These are phyloP conservation scores for Lampris megalopsis DNA, from an alignment of 2,113 vertebrate genomes.

Conservation along the genomic window DNA sequence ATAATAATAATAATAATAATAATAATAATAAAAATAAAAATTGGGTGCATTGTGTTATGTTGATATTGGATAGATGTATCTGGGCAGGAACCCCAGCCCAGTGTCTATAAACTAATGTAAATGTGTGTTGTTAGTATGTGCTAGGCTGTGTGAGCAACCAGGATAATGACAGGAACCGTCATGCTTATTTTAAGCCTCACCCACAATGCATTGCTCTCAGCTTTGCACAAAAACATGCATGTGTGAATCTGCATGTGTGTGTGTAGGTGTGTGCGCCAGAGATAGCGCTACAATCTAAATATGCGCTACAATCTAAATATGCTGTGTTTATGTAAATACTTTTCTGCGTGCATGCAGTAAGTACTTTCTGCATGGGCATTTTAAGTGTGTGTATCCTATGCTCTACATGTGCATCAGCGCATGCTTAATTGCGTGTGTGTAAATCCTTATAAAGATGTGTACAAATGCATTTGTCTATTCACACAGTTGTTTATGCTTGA, in stretches of 20 bases:
- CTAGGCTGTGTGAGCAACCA: slow-evolving; percentile 36
- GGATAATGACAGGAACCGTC: slow-evolving; percentile 57
- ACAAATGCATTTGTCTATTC: no score
- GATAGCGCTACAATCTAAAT: slow-evolving; percentile 14
- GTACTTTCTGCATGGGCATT: slow-evolving; percentile 27
- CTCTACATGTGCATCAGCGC: background rate
- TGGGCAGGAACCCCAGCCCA: no score
- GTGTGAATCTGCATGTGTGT: background rate
- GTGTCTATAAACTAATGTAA: no score
- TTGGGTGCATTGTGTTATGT: background rate
- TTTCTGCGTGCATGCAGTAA: slow-evolving; percentile 41
- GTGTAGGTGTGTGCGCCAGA: slow-evolving; percentile 11
- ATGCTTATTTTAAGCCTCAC: slow-evolving; percentile 65
- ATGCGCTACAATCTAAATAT: slow-evolving; percentile 23
- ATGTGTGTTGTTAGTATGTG: slow-evolving; percentile 3
- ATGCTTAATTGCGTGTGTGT: background rate
- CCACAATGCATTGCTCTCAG: slow-evolving; percentile 68
- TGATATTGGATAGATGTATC: background rate
- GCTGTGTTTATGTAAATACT: slow-evolving; percentile 50
- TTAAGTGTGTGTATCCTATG: no score
- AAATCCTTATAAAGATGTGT: no score
- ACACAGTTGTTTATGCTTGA: background rate
- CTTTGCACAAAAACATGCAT: slow-evolving; percentile 33
- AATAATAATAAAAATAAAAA: background rate
- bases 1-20: background rate